Conservation (phyloP, 2,888 invertebrate species). For the Oegoconia quadripuncta region DNA sequence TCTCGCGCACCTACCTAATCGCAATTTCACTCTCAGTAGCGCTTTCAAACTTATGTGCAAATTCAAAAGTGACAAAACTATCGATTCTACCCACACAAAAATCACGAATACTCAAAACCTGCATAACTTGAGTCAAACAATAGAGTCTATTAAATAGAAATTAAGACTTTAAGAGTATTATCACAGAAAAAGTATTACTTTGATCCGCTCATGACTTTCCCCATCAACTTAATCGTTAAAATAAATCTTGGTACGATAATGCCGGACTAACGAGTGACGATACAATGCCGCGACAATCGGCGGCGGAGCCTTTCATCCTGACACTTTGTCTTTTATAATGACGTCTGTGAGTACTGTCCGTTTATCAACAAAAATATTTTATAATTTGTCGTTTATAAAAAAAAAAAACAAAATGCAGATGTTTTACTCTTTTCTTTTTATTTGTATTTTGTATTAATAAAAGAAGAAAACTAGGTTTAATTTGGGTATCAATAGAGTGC, state of each 20-base stretch:
- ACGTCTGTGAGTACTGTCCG: slow-evolving; percentile 23
- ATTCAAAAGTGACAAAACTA: too few species aligned
- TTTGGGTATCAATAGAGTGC: too few species aligned
- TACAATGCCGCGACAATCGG: slow-evolving; percentile 76
- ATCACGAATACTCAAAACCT: too few species aligned
- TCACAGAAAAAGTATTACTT: neutral
- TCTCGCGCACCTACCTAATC: too few species aligned
- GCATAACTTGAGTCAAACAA: too few species aligned
- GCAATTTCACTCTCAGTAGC: too few species aligned
- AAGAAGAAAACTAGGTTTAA: too few species aligned
- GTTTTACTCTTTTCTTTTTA: too few species aligned
- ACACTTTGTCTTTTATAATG: slow-evolving; percentile 68
- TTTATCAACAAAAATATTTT: neutral
- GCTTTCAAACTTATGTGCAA: too few species aligned
- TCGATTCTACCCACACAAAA: too few species aligned
- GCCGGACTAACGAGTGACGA: slow-evolving; percentile 74
- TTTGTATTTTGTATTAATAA: too few species aligned
- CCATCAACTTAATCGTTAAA: slow-evolving; percentile 65
- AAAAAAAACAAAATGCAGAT: too few species aligned
- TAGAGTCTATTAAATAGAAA: neutral
- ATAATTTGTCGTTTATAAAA: neutral
- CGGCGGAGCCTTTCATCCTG: slow-evolving; percentile 73
- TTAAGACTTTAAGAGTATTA: neutral
- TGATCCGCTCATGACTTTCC: slow-evolving; percentile 21
- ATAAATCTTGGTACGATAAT: slow-evolving; percentile 77